Conservation (phyloP, 1,140 invertebrate species). For the Campoletis sonorensis region DNA sequence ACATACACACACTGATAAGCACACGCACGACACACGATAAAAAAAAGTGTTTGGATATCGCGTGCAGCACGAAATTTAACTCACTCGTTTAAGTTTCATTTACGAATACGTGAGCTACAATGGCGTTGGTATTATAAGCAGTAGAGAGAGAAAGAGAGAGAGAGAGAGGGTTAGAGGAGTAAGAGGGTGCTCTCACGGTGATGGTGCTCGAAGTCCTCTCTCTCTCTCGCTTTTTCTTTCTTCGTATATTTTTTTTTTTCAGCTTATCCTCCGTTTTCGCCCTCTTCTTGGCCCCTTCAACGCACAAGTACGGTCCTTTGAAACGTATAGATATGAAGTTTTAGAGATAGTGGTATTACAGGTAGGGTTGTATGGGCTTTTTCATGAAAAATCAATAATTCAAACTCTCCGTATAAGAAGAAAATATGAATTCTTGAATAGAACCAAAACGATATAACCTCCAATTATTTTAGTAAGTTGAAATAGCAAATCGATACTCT, state of each 20-base stretch:
- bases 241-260: conserved; percentile 27
- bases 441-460: too few relatives aligned
- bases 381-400: background rate
- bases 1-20: background rate
- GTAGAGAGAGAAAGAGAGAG: conserved; percentile 37
- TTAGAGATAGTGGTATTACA: too few relatives aligned
- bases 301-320: background rate
- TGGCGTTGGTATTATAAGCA: conserved; percentile 25
- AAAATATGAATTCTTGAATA: too few relatives aligned
- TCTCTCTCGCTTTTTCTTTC: conserved; percentile 43
- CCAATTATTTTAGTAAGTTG: too few relatives aligned
- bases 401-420: too few relatives aligned
- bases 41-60: conserved; percentile 45
- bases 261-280: conserved; percentile 31
- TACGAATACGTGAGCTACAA: conserved; percentile 44
- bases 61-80: conserved; percentile 55
- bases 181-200: conserved; percentile 52
- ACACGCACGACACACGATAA: conserved; percentile 7
- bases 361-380: too few relatives aligned
- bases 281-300: conserved; percentile 29
- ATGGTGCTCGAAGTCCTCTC: conserved; percentile 57
- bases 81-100: conserved; percentile 63
- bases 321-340: background rate
- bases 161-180: too few relatives aligned
- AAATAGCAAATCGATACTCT: too few relatives aligned